Conservation (phyloP, 1,140 invertebrate genomes). For the Drosophila sulfurigaster region DNA sequence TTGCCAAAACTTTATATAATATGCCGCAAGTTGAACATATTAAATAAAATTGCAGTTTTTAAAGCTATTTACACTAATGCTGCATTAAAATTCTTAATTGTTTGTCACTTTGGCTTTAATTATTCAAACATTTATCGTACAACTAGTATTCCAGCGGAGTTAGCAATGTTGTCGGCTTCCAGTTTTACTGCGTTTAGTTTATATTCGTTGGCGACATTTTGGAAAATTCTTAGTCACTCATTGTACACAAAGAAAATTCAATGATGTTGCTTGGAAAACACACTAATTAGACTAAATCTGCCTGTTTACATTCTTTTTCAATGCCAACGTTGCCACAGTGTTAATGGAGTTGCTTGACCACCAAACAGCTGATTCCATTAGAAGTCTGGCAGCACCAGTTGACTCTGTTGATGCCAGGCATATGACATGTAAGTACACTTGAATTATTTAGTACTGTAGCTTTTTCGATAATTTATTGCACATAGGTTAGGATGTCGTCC, state of each 20-base stretch:
- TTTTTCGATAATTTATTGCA: too few species aligned
- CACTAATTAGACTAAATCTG: slow-evolving; percentile 22
- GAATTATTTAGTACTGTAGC: too few species aligned
- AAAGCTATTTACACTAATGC: neutral
- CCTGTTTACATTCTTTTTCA: slow-evolving; percentile 46
- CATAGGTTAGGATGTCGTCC: too few species aligned
- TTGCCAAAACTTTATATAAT: slow-evolving; percentile 39
- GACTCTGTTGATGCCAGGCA: neutral
- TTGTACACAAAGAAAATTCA: neutral
- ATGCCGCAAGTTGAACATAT: neutral
- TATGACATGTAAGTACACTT: too few species aligned
- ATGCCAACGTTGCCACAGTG: slow-evolving; percentile 29
- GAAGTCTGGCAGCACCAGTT: slow-evolving; percentile 2
- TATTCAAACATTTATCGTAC: slow-evolving; percentile 36
- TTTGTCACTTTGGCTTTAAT: slow-evolving; percentile 4
- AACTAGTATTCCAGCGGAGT: slow-evolving; percentile 5
- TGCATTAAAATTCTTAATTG: neutral
- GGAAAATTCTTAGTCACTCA: neutral
- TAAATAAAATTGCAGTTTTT: neutral
- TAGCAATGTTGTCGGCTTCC: neutral
- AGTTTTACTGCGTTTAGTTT: neutral
- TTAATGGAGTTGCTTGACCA: neutral
- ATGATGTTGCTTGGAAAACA: neutral
- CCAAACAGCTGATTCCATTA: slow-evolving; percentile 28
- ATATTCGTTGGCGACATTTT: slow-evolving; percentile 16